phyloP scores from a whole-genome alignment of 2,113 vertebrate genomes.

The Xiphorhynchus elegans region DNA sequence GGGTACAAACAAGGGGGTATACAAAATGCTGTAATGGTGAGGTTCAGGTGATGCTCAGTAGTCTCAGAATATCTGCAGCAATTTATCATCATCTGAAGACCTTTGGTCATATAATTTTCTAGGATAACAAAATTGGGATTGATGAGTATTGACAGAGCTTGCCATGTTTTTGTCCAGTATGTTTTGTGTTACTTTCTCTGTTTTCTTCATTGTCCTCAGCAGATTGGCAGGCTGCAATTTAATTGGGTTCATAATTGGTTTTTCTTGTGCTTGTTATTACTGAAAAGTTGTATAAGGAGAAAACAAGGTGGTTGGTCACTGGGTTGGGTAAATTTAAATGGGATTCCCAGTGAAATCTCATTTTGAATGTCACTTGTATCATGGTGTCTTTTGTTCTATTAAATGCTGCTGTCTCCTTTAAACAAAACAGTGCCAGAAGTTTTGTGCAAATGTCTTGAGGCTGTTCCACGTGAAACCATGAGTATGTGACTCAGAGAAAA shows the following conservation, averaged over 20 bases:
- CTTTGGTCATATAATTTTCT: neutral
- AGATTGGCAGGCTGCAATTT: neutral
- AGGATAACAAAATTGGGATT: neutral
- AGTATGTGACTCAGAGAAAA: neutral
- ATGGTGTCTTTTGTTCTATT: neutral
- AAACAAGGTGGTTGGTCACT: neutral
- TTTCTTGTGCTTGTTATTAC: neutral
- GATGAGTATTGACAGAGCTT: neutral
- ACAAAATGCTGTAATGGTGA: neutral
- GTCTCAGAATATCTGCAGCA: neutral
- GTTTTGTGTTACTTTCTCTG: neutral
- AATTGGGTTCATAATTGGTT: accelerated
- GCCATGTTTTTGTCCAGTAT: accelerated
- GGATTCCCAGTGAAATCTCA: neutral
- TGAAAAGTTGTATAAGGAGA: neutral
- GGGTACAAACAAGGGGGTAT: neutral
- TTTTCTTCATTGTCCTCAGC: neutral
- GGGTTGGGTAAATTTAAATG: neutral
- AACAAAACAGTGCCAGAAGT: neutral
- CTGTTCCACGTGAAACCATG: neutral
- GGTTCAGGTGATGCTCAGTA: neutral
- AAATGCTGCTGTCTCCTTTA: neutral
- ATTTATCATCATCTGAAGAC: neutral
- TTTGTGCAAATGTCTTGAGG: neutral
- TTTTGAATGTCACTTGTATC: neutral